A percentile compares a stretch with the other conserved stretches of the same genome.
These are phyloP conservation scores for Mustela lutreola DNA, from an alignment of 2,113 vertebrate genomes.

Conservation along the genomic window DNA sequence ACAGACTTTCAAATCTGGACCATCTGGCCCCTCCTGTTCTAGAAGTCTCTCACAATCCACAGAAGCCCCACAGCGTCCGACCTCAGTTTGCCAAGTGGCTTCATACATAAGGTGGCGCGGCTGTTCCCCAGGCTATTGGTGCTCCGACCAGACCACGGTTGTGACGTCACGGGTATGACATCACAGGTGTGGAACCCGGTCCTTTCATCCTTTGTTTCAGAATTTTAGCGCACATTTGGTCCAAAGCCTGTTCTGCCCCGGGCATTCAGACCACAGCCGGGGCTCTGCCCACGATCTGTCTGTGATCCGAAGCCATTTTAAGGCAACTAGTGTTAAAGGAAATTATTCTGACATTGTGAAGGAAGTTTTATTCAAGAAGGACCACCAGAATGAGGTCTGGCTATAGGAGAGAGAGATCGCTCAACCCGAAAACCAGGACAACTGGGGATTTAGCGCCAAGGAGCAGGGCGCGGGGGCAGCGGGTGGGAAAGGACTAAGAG, in stretches of 20 bases:
- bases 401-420: not conserved
- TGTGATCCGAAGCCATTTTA: not conserved
- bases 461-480: not conserved
- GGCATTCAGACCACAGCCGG: not conserved
- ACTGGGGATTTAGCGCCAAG: not conserved
- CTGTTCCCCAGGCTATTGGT: not conserved
- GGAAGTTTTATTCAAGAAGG: too few relatives aligned
- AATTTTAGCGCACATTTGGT: too few relatives aligned
- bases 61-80: not conserved
- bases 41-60: not conserved
- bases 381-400: too few relatives aligned
- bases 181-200: not conserved
- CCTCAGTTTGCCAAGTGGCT: not conserved
- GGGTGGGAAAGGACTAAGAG: not conserved
- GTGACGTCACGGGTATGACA: not conserved
- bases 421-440: not conserved
- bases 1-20: not conserved
- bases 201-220: not conserved
- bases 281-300: not conserved
- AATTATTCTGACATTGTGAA: not conserved
- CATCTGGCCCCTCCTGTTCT: not conserved
- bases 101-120: rapidly evolving
- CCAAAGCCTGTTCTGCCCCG: not conserved
- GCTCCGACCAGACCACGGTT: not conserved
- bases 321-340: not conserved